These are phyloP conservation scores for Holocentrus rufus DNA, from an alignment of 2,797 vertebrate species.

Conservation along the genomic window DNA sequence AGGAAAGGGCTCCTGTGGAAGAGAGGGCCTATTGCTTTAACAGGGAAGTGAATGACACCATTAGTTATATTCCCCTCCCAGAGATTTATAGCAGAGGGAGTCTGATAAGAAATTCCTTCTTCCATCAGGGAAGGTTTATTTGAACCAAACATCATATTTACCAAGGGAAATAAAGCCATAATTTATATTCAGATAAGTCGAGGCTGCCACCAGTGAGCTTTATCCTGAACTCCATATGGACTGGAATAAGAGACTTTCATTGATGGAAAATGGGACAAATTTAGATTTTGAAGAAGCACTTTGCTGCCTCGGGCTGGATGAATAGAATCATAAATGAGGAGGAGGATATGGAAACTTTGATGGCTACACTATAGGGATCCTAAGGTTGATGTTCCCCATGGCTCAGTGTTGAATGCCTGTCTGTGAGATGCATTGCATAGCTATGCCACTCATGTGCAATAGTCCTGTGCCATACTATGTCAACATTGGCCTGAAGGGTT, in stretches of 20 bases:
- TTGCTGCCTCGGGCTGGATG: slow-evolving; percentile 4
- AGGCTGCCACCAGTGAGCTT: not conserved
- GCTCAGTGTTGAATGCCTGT: slow-evolving; percentile 20
- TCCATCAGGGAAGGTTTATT: slow-evolving; percentile 19
- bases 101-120: slow-evolving; percentile 18
- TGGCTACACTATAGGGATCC: not conserved
- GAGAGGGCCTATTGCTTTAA: slow-evolving; percentile 36
- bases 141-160: slow-evolving; percentile 32
- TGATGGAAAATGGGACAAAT: slow-evolving; percentile 24
- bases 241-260: slow-evolving; percentile 2
- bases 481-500: not conserved
- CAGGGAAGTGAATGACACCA: slow-evolving; percentile 25
- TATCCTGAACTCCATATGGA: not conserved
- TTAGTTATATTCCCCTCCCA: slow-evolving; percentile 22
- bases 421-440: slow-evolving; percentile 10
- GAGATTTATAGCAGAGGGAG: slow-evolving; percentile 19
- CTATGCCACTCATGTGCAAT: not conserved
- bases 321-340: slow-evolving; percentile 20
- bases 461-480: not conserved
- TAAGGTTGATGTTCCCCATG: slow-evolving; percentile 9
- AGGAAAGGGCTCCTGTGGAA: slow-evolving; percentile 52
- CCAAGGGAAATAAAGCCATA: slow-evolving; percentile 42
- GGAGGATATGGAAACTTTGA: slow-evolving; percentile 15
- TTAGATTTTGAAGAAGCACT: not conserved
- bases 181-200: slow-evolving; percentile 32